phyloP scores from a whole-genome alignment of 2,113 vertebrate genomes.

The Myrmophylax atrothorax region DNA sequence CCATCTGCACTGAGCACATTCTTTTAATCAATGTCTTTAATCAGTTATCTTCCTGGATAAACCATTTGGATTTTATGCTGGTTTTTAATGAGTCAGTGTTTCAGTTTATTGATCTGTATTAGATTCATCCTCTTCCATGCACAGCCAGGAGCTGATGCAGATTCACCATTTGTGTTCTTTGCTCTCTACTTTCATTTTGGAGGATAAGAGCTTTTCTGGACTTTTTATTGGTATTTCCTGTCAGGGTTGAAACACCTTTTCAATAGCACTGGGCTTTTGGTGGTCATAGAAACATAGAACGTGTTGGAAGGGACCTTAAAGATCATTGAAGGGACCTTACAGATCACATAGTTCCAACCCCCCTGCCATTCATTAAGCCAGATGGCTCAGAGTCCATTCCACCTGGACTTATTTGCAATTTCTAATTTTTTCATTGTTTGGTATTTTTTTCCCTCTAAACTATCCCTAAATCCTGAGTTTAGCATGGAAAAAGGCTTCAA shows the following conservation, averaged over 20 bases:
- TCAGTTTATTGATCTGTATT: background rate
- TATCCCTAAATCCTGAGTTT: background rate
- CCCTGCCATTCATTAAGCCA: background rate
- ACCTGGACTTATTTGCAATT: background rate
- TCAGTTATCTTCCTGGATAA: background rate
- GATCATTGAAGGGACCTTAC: background rate
- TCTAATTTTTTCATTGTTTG: background rate
- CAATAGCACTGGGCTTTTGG: background rate
- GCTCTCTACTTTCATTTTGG: background rate
- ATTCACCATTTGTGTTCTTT: background rate
- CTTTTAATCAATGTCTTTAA: background rate
- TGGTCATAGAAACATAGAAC: background rate
- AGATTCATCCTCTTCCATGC: background rate
- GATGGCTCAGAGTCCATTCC: background rate
- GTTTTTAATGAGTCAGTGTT: background rate
- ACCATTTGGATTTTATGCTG: background rate
- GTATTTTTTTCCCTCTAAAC: background rate
- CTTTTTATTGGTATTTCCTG: background rate
- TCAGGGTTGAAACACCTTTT: background rate
- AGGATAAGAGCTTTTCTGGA: background rate
- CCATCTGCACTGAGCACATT: background rate
- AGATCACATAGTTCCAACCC: background rate
- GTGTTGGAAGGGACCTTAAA: background rate
- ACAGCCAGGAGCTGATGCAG: background rate
- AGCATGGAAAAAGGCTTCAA: background rate